Evolutionary conservation across 53 echinoderm and acorn worm species (phyloP), one percentile per base, ranked within the genome.

Genomic region (Mesocentrotus franciscanus): DNA sequence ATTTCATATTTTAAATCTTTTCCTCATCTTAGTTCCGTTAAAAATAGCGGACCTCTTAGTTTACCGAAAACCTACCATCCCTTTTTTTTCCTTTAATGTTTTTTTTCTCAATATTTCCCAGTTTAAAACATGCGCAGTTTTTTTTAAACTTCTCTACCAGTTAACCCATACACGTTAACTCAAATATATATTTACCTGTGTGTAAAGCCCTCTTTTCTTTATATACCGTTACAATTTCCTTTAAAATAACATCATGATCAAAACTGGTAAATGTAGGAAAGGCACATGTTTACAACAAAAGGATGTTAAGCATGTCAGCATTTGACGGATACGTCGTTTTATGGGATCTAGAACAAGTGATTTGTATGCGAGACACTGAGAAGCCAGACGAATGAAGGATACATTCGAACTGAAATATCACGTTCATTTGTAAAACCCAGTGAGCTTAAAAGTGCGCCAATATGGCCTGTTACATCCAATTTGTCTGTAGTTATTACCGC

Each of bases 261-360:
- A 64, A 64, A 14, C 20, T 1, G 13, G 33, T 27, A 14, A 32
- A 30, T 32, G 33, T 15, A 30, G 29, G 33, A 27, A 76, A 32
- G 33, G 3, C 1, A 1, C 22, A 9, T 26, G 36, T 81, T 81
- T 81, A 81, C 22, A 26, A 58, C 49, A 81, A 76, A 76, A 76
- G 76, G 30, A 78, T 22, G n/a, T 4, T 49, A 84, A 49, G 42
- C 84, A 18, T 49, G 84, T 84, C 55, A 84, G 22, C 49, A 0
- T 42, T 84, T 84, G 84, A 84, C 84, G 10, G 20, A 84, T 84
- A 84, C 24, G 55, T 84, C 84, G 24, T 84, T 84, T 84, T 42
- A 84, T 22, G 4, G 87, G 87, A 87, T 87, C 58, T 58, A 56
- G 58, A 87, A n/a, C 87, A 87, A 87, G 27, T 87, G 57, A 87